Conservation (phyloP, 2,113 vertebrate species). For the Rousettus leschenaultii region DNA sequence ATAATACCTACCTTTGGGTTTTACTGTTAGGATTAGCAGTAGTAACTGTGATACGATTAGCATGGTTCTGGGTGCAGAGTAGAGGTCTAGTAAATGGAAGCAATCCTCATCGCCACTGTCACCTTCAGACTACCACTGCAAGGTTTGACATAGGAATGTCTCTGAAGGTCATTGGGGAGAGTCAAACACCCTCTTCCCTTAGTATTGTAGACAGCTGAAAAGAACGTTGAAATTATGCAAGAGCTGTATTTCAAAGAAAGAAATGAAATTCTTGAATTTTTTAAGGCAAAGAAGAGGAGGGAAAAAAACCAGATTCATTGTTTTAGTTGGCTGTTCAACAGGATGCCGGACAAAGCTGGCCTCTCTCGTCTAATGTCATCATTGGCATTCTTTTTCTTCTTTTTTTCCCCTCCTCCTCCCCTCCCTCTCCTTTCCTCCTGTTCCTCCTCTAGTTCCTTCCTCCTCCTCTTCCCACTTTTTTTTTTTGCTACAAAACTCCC, state of each 20-base stretch:
- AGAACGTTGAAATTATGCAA: constrained; percentile 54
- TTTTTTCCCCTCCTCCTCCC: neutral
- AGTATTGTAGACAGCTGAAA: constrained; percentile 22
- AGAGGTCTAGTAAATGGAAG: neutral
- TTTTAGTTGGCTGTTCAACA: constrained; percentile 70
- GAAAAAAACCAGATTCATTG: constrained; percentile 79
- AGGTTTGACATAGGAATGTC: neutral
- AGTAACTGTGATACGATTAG: neutral
- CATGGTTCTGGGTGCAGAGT: neutral
- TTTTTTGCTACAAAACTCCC: constrained; percentile 65
- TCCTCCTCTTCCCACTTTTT: neutral
- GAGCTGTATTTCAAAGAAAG: constrained; percentile 69
- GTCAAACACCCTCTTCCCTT: neutral
- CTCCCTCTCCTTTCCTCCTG: too few relatives aligned
- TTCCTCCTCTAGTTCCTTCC: too few relatives aligned
- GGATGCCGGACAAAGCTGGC: constrained; percentile 76
- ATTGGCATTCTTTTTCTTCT: constrained; percentile 59
- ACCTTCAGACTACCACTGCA: neutral
- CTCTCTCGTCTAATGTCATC: constrained; percentile 80
- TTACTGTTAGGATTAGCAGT: neutral
- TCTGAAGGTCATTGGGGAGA: neutral
- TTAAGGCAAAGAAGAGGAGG: constrained; percentile 72
- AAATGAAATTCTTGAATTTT: constrained; percentile 74
- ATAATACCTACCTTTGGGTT: neutral
- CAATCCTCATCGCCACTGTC: neutral